A percentile compares a stretch with the other conserved stretches of the same genome.
Evolutionary conservation across 2,888 invertebrate genomes (phyloP).

Genomic region (Quadroppia sp.): DNA sequence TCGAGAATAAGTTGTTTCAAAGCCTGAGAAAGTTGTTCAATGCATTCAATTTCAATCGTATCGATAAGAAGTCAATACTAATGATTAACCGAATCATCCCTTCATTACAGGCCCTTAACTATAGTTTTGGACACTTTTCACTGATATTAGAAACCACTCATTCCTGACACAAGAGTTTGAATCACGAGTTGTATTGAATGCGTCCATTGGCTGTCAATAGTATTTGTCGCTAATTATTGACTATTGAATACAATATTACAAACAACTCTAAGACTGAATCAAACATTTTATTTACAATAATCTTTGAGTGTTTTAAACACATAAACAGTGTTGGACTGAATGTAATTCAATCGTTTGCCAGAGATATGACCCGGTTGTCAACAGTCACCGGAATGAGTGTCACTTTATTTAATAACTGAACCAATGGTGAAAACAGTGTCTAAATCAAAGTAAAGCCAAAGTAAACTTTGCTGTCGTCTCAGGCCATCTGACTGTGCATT

Average conservation of each 20-base stretch:
- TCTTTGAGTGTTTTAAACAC: neutral
- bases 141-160: neutral
- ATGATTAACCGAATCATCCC: neutral
- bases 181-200: neutral
- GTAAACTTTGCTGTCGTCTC: neutral
- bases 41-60: neutral
- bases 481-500: neutral
- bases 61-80: neutral
- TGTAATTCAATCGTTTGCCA: conserved; percentile 15
- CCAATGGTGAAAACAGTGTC: neutral
- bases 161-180: neutral
- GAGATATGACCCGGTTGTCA: conserved; percentile 23
- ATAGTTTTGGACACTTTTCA: neutral
- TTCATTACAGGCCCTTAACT: neutral
- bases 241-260: neutral
- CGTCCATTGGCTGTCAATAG: neutral
- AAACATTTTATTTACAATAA: neutral
- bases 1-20: neutral
- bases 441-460: neutral
- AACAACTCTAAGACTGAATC: neutral
- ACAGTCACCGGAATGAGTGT: neutral
- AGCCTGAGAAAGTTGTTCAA: conserved; percentile 2
- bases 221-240: neutral
- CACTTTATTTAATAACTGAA: neutral
- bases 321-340: neutral